Evolutionary conservation across 2,888 invertebrate genomes (phyloP), one percentile per base, ranked within the genome.

Genomic region (Gymnosoma rotundatum): DNA sequence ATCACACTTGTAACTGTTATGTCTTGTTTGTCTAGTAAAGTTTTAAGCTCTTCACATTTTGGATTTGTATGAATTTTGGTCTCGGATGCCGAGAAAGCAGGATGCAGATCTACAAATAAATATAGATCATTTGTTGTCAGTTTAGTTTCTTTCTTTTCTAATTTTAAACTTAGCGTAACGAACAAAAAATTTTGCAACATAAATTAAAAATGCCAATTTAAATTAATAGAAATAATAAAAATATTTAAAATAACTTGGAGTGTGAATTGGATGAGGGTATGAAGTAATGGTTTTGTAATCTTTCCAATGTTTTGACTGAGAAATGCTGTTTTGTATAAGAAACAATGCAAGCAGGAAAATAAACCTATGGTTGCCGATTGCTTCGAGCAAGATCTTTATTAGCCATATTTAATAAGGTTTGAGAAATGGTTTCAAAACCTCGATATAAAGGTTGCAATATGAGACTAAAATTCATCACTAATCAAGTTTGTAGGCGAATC

Each of bases 21-120:
- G 69, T 56, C 83, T 72, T 54, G 45, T 83, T 87, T 79, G 70
- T 67, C 58, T 82, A 82, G 52, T 64, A 76, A 36, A 32, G 60
- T 86, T 56, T 70, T 52, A 78, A 74, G 86, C 85, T 85, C 86
- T 87, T 88, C 90, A 87, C 90, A 90, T 83, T 89, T 87, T 54
- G 88, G 88, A 87, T 90, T 90, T 88, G 88, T 87, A 87, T 90
- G 89, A 87, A 91, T 88, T 91, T 91, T 92, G 88, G 90, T 89
- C 89, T 89, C 90, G 86, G 92, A 91, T 89, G 91, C 92, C 91
- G 92, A 92, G 92, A 92, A 92, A 93, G 92, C 92, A 92, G 92
- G 92, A 91, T 92, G 91, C 88, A 90, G 91, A 92, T 92, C 93
- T 92, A 92, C 91, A 92, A 92, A 89, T 89, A 91, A 91, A 91